A percentile compares a stretch with the other conserved stretches of the same genome.
Evolutionary conservation across 2,113 vertebrate species (phyloP).

Genomic region (Notothenia coriiceps): DNA sequence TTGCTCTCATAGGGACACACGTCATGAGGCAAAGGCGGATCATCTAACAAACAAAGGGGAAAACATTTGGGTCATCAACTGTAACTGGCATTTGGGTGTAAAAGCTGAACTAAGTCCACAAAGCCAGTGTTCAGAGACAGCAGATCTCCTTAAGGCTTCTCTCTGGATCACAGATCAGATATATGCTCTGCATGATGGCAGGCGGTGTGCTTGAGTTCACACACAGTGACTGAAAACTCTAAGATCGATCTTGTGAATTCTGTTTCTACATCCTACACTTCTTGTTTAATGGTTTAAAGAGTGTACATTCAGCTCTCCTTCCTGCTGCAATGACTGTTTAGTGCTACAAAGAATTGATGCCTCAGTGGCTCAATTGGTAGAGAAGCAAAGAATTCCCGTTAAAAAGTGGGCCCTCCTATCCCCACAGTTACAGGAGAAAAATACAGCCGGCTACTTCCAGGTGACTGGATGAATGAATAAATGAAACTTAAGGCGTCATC

Average conservation of each 20-base stretch:
- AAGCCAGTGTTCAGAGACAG: background rate
- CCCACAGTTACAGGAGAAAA: background rate
- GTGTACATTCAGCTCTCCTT: background rate
- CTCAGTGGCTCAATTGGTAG: background rate
- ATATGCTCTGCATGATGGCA: background rate
- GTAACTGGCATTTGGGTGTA: background rate
- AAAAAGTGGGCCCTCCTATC: background rate
- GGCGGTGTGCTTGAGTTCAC: background rate
- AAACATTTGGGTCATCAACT: no score
- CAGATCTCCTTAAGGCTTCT: background rate
- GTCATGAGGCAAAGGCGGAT: background rate
- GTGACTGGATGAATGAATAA: background rate
- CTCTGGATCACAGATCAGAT: background rate
- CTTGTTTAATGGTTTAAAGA: background rate
- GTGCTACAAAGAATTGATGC: background rate
- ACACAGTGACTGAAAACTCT: background rate
- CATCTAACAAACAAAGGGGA: background rate
- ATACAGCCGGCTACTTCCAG: background rate
- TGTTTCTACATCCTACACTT: background rate
- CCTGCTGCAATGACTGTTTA: background rate
- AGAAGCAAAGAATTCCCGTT: background rate
- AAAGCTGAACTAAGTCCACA: conserved; percentile 6
- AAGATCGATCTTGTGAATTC: background rate
- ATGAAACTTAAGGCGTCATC: background rate
- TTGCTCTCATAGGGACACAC: conserved; percentile 2